These are phyloP conservation scores for Puma concolor DNA, from an alignment of 2,113 vertebrate species.

Conservation along the genomic window DNA sequence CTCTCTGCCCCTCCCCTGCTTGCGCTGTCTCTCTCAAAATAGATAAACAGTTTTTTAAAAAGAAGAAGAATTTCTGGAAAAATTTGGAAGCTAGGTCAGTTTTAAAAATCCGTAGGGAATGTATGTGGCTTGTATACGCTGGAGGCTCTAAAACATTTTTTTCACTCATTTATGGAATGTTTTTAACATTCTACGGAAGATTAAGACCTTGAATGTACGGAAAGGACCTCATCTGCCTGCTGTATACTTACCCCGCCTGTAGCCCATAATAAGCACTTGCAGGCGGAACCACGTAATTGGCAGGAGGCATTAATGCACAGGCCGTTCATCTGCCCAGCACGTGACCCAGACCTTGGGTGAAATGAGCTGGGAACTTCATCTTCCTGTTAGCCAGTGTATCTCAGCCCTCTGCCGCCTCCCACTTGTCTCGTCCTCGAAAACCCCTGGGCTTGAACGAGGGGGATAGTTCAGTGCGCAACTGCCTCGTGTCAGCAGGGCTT, in stretches of 20 bases:
- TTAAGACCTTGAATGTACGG: neutral
- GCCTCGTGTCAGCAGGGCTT: neutral
- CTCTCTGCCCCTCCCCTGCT: too few species aligned
- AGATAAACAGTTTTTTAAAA: too few species aligned
- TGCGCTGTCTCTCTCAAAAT: too few species aligned
- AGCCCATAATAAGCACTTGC: neutral
- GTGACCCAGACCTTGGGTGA: fast-evolving
- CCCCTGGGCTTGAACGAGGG: neutral
- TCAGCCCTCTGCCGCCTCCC: neutral
- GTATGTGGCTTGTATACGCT: neutral
- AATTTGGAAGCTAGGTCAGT: neutral
- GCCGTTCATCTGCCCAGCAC: neutral
- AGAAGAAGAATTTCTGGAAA: neutral
- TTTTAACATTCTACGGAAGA: neutral
- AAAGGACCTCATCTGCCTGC: neutral
- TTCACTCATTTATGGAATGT: neutral
- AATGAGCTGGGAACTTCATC: neutral
- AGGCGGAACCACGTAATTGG: neutral
- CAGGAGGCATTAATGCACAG: neutral
- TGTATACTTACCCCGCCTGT: neutral
- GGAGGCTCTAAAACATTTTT: neutral
- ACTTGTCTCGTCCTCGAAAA: neutral
- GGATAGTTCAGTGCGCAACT: fast-evolving
- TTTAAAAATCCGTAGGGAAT: neutral
- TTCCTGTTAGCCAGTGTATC: neutral